Base-by-base conservation (phyloP, 2,888 invertebrate species). In the Drosophila lutescens region DNA sequence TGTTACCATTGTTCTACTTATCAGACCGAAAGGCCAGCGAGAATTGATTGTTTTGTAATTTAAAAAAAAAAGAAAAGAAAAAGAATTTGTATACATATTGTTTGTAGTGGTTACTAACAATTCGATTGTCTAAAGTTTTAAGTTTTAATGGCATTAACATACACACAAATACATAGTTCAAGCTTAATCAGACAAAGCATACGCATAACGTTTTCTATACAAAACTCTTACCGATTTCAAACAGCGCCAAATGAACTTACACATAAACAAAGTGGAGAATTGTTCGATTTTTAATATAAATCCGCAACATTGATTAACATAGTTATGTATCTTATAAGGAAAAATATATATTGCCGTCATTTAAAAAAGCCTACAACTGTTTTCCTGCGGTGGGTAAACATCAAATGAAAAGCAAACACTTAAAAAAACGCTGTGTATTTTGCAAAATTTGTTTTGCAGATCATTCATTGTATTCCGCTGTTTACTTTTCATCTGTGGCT, bases 231-330 rank as follows among this genome's bases (percentile, higher is more conserved):
- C 73, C 71, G 76, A 85, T 82, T 76, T 84, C 68, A 86, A 80
- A 63, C 76, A 78, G 84, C 86, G 82, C 82, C 82, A 87, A 83
- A 83, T 85, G 82, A 83, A 87, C 88, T 87, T 87, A 87, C 59
- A 44, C 55, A 50, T 74, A 59, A 36, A 60, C 44, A 53, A 66
- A 66, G 51, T 51, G 26, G 56, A 66, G 36, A 59, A 66, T 59
- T 74, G 74, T 73, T 73, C 74, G 49, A 67, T 49, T 69, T 63
- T 54, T 30, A 59, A 40, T 59, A 69, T 46, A 60, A 49, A 30
- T 54, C 41, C 53, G 68, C 59, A 51, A 69, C 57, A 20, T 69
- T 46, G 46, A 54, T 66, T 54, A 69, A 69, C 58, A 61, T 61
- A 70, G 49, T 70, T 70, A 60, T 49, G 9, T 61, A 71, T 41